Evolutionary conservation across 2,113 vertebrate species (phyloP).

Genomic region (Peromyscus leucopus): DNA sequence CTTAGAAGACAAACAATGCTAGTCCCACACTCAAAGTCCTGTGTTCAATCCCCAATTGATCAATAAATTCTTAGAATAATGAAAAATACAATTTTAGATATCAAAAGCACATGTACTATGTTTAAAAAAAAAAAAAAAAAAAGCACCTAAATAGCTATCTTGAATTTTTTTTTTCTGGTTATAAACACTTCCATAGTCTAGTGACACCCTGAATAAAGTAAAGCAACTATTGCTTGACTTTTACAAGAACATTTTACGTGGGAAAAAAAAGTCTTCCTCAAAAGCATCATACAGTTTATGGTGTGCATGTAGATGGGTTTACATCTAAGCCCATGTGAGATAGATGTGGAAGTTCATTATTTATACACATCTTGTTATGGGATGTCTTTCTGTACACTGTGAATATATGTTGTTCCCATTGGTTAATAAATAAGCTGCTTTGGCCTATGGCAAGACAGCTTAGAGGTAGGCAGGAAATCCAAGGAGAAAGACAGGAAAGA

Average conservation of each 20-base stretch:
- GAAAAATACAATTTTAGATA: constrained; percentile 49
- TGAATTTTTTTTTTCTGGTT: constrained; percentile 28
- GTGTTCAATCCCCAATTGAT: not conserved
- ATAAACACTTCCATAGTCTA: constrained; percentile 52
- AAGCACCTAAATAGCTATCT: not conserved
- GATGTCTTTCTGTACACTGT: too few relatives aligned
- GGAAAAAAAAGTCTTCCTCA: not conserved
- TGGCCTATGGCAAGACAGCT: too few relatives aligned
- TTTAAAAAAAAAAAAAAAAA: constrained; percentile 15
- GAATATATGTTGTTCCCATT: too few relatives aligned
- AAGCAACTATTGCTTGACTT: constrained; percentile 1
- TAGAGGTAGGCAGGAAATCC: too few relatives aligned
- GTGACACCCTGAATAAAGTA: constrained; percentile 23
- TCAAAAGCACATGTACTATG: constrained; percentile 21
- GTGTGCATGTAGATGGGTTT: not conserved
- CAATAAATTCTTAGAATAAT: not conserved
- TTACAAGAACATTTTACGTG: constrained; percentile 43
- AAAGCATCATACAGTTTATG: constrained; percentile 32
- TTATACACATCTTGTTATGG: constrained; percentile 23
- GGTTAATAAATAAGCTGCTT: too few relatives aligned
- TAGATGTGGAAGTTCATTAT: constrained; percentile 31
- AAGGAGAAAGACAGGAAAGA: too few relatives aligned
- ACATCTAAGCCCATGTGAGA: constrained; percentile 1
- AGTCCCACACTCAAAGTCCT: not conserved
- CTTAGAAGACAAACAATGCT: not conserved